A percentile compares a stretch with the other conserved stretches of the same genome.
Conservation (phyloP, 1,140 invertebrate genomes). For the Apis cerana region DNA sequence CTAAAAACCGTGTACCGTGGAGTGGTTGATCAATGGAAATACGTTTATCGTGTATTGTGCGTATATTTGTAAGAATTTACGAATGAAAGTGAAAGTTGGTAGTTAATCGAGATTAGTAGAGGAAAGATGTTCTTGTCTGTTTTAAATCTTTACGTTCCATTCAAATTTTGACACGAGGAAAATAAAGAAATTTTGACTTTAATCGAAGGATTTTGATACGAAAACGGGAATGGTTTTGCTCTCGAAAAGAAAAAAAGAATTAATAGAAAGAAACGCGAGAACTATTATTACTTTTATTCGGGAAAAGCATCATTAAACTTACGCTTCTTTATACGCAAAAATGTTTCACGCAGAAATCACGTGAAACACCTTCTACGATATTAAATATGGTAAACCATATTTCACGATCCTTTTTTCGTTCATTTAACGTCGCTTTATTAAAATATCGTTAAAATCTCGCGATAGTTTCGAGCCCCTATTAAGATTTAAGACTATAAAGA, state of each 20-base stretch:
- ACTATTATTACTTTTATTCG: no score
- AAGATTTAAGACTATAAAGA: background rate
- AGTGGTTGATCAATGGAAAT: conserved; percentile 4
- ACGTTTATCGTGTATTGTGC: background rate
- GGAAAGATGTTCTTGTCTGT: no score
- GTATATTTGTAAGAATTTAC: background rate
- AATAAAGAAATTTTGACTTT: no score
- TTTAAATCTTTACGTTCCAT: no score
- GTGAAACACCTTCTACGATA: background rate
- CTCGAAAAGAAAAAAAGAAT: no score
- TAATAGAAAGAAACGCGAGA: no score
- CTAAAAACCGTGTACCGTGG: background rate
- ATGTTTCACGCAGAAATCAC: background rate
- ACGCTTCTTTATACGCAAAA: background rate
- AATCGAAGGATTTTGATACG: no score
- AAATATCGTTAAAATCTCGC: conserved; percentile 40
- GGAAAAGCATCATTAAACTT: background rate
- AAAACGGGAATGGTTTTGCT: no score
- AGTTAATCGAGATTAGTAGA: background rate
- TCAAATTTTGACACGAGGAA: no score
- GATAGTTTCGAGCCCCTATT: background rate
- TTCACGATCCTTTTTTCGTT: conserved; percentile 2
- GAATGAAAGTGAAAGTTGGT: no score
- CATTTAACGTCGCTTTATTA: conserved; percentile 13
- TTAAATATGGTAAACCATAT: background rate